Percentiles rank a stretch among this genome's conserved stretches.
These are phyloP conservation scores for Actinemys pallida DNA, from an alignment of 2,113 vertebrate species.

Conservation along the genomic window DNA sequence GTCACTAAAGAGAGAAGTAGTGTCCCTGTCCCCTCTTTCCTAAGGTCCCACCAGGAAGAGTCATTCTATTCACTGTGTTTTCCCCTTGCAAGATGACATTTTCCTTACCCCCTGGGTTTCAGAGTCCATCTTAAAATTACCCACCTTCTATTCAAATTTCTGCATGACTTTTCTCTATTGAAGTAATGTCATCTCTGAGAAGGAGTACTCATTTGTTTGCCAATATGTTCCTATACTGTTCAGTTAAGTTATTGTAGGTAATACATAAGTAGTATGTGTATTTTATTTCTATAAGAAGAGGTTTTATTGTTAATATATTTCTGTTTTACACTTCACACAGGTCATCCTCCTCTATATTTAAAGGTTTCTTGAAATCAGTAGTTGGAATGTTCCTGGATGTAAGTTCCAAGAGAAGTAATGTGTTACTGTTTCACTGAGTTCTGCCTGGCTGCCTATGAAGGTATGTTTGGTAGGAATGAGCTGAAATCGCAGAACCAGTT, in stretches of 20 bases:
- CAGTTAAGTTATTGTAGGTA: background rate
- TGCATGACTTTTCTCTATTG: background rate
- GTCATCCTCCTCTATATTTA: background rate
- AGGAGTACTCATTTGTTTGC: background rate
- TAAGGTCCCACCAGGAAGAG: slow-evolving; percentile 4
- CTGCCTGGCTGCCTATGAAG: background rate
- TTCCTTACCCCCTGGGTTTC: slow-evolving; percentile 20
- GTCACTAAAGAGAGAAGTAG: background rate
- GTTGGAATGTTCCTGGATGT: background rate
- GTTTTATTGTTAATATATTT: background rate
- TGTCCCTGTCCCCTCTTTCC: slow-evolving; percentile 15
- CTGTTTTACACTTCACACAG: background rate
- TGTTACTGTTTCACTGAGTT: background rate
- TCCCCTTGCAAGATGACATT: background rate
- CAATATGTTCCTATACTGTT: background rate
- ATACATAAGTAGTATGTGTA: background rate
- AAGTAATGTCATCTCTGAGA: background rate
- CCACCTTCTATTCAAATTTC: slow-evolving; percentile 21
- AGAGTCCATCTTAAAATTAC: slow-evolving; percentile 35
- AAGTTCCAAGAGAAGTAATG: background rate
- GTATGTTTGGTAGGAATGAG: background rate
- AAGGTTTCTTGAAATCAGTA: slow-evolving; percentile 1
- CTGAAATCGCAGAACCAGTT: background rate
- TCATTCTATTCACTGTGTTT: slow-evolving; percentile 23
- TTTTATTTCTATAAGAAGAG: background rate